Conservation (phyloP, 2,113 vertebrate species). For the Microtus pennsylvanicus region DNA sequence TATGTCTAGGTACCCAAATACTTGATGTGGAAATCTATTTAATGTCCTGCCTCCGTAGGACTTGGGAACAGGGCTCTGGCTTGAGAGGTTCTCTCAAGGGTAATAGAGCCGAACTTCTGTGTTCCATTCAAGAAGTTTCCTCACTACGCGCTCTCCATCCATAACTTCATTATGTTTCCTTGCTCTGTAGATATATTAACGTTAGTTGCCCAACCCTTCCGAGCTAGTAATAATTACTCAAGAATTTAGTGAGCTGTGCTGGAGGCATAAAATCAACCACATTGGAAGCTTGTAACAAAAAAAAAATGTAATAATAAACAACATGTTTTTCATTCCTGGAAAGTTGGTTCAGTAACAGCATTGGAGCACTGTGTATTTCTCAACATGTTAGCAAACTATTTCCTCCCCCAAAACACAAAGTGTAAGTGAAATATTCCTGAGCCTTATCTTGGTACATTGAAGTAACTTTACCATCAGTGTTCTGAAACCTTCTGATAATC, state of each 20-base stretch:
- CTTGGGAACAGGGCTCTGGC: neutral
- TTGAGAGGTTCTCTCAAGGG: neutral
- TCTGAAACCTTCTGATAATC: neutral
- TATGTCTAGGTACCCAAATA: neutral
- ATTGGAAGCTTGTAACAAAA: neutral
- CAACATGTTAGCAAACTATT: neutral
- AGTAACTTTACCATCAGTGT: neutral
- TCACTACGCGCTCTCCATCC: neutral
- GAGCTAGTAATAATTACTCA: conserved; percentile 21
- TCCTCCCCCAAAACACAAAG: neutral
- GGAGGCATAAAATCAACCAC: neutral
- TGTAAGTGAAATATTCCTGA: neutral
- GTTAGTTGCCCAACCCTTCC: neutral
- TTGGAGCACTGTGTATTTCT: neutral
- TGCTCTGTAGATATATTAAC: neutral
- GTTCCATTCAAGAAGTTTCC: neutral
- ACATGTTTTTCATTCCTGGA: neutral
- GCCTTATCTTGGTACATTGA: neutral
- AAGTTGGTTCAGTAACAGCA: neutral
- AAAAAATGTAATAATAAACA: neutral
- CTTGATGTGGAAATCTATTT: neutral
- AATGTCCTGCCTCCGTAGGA: neutral
- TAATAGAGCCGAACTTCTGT: too few relatives aligned
- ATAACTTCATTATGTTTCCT: neutral
- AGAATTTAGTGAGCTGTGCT: neutral